Conservation (phyloP, 2,888 invertebrate genomes). For the Oscheius sp. region DNA sequence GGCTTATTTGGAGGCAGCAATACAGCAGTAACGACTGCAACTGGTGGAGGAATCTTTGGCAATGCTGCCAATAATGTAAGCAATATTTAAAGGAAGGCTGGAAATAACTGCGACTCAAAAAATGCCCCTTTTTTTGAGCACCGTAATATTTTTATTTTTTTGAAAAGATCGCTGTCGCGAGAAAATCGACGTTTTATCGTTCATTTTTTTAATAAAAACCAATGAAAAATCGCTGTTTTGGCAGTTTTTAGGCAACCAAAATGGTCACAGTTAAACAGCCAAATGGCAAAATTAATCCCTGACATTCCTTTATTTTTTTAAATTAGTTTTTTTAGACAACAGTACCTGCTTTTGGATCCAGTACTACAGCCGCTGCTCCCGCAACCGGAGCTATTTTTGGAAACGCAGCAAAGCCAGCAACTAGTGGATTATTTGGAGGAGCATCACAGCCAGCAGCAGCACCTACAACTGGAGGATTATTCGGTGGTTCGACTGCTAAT, state of each 20-base stretch:
- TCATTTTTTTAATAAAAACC: too few relatives aligned
- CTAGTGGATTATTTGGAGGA: neutral
- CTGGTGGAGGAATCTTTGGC: slow-evolving; percentile 32
- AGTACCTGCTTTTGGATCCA: neutral
- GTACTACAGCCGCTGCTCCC: slow-evolving; percentile 22
- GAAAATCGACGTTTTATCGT: too few relatives aligned
- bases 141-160: too few relatives aligned
- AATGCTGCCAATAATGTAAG: slow-evolving; percentile 20
- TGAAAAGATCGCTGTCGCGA: too few relatives aligned
- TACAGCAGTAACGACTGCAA: slow-evolving; percentile 15
- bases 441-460: slow-evolving; percentile 33
- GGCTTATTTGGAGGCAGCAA: slow-evolving; percentile 1
- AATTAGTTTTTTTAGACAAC: neutral
- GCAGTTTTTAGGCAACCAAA: too few relatives aligned
- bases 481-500: slow-evolving; percentile 32
- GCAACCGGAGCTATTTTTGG: slow-evolving; percentile 38
- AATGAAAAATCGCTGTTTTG: too few relatives aligned
- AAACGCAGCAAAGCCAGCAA: neutral
- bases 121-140: too few relatives aligned
- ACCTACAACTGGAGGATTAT: slow-evolving; percentile 19
- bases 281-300: too few relatives aligned
- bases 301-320: neutral
- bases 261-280: too few relatives aligned
- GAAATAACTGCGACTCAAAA: too few relatives aligned
- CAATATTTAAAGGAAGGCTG: neutral